A percentile compares a stretch with the other conserved stretches of the same genome.
phyloP scores from a whole-genome alignment of 2,888 invertebrate species.

The Anthoptus insignis region DNA sequence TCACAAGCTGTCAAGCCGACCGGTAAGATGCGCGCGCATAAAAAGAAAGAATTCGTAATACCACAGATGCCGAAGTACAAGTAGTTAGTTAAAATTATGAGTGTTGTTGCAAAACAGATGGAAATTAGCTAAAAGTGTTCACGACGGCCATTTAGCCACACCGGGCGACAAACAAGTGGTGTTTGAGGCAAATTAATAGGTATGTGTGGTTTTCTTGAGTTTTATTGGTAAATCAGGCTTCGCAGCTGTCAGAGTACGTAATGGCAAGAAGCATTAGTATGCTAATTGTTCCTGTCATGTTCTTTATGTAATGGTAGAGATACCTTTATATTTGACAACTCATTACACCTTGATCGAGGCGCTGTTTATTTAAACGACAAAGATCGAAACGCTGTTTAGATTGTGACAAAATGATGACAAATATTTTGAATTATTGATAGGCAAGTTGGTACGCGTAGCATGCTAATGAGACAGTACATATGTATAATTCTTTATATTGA shows the following conservation, averaged over 20 bases:
- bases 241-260: not conserved
- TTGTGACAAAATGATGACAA: no score
- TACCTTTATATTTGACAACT: not conserved
- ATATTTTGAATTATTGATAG: no score
- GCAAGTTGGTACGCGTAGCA: no score
- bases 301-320: not conserved
- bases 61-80: not conserved
- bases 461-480: no score
- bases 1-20: not conserved
- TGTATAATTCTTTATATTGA: no score
- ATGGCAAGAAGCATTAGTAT: not conserved
- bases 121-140: conserved; percentile 6
- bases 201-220: conserved; percentile 9
- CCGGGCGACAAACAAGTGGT: conserved; percentile 1
- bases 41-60: no score
- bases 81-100: not conserved
- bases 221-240: conserved; percentile 14
- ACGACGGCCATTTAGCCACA: not conserved
- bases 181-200: conserved; percentile 19
- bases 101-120: conserved; percentile 12
- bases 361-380: no score
- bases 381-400: no score
- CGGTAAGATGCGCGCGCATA: not conserved
- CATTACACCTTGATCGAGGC: not conserved
- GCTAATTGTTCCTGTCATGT: conserved; percentile 1